These are phyloP conservation scores for Haliclystus octoradiatus DNA, from an alignment of 30 jellyfish, hydroid and myxozoan genomes.

Conservation along the genomic window DNA sequence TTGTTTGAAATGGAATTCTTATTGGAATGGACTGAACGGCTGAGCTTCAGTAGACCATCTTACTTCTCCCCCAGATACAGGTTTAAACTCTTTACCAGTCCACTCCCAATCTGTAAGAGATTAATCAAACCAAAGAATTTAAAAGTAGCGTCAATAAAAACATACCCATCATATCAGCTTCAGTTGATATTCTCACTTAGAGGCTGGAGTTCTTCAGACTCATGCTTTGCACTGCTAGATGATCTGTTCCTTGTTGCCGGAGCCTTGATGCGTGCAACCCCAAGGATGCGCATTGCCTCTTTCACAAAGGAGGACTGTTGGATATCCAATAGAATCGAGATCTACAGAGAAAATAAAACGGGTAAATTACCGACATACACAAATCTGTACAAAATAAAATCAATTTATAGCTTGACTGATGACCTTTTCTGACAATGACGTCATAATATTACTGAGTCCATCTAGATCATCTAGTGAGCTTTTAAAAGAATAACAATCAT, in stretches of 20 bases:
- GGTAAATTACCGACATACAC: not conserved
- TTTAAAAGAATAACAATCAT: no score
- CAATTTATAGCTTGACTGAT: not conserved
- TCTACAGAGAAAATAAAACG: not conserved
- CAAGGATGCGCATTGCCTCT: conserved; percentile 37
- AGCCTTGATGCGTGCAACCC: conserved; percentile 37
- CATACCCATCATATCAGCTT: no score
- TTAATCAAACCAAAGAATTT: not conserved
- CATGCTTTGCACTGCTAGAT: no score
- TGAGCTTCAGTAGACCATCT: no score
- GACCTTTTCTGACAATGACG: conserved; percentile 4
- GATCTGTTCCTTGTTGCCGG: no score
- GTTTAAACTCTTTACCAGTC: conserved; percentile 56
- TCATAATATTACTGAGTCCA: not conserved
- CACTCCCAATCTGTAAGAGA: conserved; percentile 63
- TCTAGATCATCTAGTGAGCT: no score
- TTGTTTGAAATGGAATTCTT: no score
- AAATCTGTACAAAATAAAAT: not conserved
- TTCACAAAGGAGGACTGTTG: conserved; percentile 50
- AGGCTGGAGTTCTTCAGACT: no score
- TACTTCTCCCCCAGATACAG: no score
- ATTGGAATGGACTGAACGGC: no score
- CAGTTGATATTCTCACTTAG: no score
- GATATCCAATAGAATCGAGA: conserved; percentile 18
- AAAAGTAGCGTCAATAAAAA: not conserved